Conservation (phyloP, 2,888 invertebrate genomes). For the Agonopterix heracliana region DNA sequence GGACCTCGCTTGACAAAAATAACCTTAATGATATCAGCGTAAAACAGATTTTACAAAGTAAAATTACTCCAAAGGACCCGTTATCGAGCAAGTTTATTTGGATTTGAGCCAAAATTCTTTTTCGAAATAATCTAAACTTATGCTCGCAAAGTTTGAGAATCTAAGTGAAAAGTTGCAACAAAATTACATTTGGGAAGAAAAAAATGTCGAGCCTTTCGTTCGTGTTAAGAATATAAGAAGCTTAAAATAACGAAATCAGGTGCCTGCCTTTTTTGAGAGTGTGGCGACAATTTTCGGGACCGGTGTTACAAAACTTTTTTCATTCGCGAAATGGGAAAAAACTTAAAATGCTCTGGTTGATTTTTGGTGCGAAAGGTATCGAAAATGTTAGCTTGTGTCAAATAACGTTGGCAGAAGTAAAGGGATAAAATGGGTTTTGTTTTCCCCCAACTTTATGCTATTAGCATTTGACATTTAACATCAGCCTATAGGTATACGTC, state of each 20-base stretch:
- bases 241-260: constrained; percentile 58
- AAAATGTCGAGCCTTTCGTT: constrained; percentile 26
- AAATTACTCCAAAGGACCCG: constrained; percentile 19
- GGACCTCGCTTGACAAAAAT: too few species aligned
- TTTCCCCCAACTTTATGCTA: too few species aligned
- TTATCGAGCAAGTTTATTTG: constrained; percentile 30
- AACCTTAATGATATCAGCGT: too few species aligned
- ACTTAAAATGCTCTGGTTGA: constrained; percentile 40
- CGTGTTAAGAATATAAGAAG: constrained; percentile 61
- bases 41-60: constrained; percentile 1
- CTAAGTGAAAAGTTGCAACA: constrained; percentile 64
- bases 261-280: constrained; percentile 23
- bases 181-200: constrained; percentile 52
- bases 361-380: constrained; percentile 16
- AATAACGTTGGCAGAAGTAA: too few species aligned
- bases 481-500: too few species aligned
- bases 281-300: constrained; percentile 31
- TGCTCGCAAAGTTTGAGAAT: constrained; percentile 28
- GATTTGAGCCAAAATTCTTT: constrained; percentile 56
- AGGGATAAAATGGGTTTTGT: too few species aligned
- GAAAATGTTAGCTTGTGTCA: too few species aligned
- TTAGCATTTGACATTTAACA: too few species aligned
- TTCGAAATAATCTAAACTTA: constrained; percentile 21
- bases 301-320: constrained; percentile 45
- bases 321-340: constrained; percentile 35